Evolutionary conservation across 1,140 invertebrate genomes (phyloP).

Genomic region (Diorhabda sublineata): DNA sequence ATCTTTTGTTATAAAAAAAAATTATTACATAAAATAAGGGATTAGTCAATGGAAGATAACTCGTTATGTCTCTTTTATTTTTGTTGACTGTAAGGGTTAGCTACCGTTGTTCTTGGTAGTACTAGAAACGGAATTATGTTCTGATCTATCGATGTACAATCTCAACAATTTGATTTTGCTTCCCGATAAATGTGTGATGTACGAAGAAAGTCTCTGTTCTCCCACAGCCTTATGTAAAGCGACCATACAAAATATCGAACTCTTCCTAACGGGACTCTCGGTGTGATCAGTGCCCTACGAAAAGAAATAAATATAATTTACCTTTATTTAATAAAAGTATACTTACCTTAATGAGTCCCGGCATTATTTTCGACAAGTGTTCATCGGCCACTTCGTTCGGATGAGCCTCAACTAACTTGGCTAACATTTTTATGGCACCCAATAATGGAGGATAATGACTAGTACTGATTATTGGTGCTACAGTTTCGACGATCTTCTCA

Average conservation of each 20-base stretch:
- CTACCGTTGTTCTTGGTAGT: constrained; percentile 34
- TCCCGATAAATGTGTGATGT: constrained; percentile 71
- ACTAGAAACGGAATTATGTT: constrained; percentile 33
- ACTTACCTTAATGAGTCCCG: constrained; percentile 76
- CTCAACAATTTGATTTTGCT: constrained; percentile 62
- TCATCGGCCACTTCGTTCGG: constrained; percentile 66
- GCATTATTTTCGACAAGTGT: constrained; percentile 75
- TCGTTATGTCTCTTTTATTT: too few relatives aligned
- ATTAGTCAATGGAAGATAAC: not conserved
- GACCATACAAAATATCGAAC: constrained; percentile 93
- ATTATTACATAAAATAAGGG: too few relatives aligned
- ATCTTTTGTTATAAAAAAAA: too few relatives aligned
- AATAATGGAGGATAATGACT: constrained; percentile 81
- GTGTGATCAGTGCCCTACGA: constrained; percentile 78
- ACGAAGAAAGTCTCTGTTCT: constrained; percentile 74
- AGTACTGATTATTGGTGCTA: constrained; percentile 79
- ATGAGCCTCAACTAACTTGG: constrained; percentile 74
- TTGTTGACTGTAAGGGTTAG: constrained; percentile 3
- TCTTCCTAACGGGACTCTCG: constrained; percentile 87
- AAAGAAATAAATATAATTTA: too few relatives aligned
- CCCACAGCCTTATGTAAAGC: constrained; percentile 83
- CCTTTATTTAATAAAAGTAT: not conserved
- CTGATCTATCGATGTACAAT: constrained; percentile 41
- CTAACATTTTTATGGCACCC: constrained; percentile 90
- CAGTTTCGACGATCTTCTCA: constrained; percentile 45